phyloP scores from a whole-genome alignment of 2,797 vertebrate genomes.

The Sandelia bainsii region DNA sequence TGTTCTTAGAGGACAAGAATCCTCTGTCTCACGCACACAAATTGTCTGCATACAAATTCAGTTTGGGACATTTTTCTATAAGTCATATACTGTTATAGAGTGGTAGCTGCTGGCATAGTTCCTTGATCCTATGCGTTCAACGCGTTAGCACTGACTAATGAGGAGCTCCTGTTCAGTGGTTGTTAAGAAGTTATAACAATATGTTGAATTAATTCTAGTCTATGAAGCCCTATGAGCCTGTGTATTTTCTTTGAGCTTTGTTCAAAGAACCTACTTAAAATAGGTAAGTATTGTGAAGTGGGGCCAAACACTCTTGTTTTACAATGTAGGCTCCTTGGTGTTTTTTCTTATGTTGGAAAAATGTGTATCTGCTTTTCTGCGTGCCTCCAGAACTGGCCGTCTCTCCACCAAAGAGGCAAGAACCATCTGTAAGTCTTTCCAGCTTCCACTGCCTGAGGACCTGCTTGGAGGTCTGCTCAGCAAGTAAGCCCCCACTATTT shows the following conservation, averaged over 20 bases:
- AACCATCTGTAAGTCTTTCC: constrained; percentile 89
- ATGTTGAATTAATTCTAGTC: background rate
- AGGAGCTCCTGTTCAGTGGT: constrained; percentile 9
- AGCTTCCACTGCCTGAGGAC: constrained; percentile 87
- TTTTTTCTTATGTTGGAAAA: background rate
- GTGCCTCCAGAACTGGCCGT: constrained; percentile 82
- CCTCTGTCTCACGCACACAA: constrained; percentile 35
- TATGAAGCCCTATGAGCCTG: background rate
- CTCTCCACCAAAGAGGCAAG: constrained; percentile 81
- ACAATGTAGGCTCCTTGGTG: background rate
- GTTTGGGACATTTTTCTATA: constrained; percentile 18
- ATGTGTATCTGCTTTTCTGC: constrained; percentile 23
- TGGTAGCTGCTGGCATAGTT: constrained; percentile 3
- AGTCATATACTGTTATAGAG: constrained; percentile 1
- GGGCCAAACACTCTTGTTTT: background rate
- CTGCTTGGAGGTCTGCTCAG: constrained; percentile 84
- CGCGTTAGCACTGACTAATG: constrained; percentile 9
- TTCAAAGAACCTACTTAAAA: constrained; percentile 11
- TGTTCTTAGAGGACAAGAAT: constrained; percentile 30
- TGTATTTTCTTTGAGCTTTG: background rate
- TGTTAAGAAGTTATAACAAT: constrained; percentile 3
- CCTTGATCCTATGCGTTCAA: constrained; percentile 16
- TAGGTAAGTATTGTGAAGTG: background rate
- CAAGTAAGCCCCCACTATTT: constrained; percentile 79
- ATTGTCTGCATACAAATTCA: constrained; percentile 13